phyloP scores from a whole-genome alignment of 2,113 vertebrate species.

The Calyptommatus sinebrachiatus region DNA sequence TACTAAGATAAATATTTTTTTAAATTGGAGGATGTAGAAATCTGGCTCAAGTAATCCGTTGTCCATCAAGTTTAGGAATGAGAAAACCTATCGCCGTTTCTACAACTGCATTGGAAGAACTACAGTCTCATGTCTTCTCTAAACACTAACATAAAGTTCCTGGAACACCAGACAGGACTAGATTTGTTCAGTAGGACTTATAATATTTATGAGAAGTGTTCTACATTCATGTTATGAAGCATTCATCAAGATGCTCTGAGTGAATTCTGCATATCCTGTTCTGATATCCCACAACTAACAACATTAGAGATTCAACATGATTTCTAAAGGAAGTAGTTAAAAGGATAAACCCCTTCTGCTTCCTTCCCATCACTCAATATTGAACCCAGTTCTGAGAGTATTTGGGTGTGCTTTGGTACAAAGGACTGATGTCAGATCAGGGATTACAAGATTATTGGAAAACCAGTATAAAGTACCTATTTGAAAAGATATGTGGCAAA shows the following conservation, averaged over 20 bases:
- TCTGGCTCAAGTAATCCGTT: neutral
- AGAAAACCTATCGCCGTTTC: too few relatives aligned
- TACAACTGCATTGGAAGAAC: neutral
- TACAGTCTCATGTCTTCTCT: neutral
- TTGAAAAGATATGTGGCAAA: neutral
- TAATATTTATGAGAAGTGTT: neutral
- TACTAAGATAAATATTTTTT: neutral
- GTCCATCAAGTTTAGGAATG: too few relatives aligned
- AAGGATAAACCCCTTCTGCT: neutral
- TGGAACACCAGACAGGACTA: neutral
- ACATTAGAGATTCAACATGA: neutral
- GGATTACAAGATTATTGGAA: neutral
- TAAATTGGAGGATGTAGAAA: neutral
- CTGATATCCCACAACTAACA: neutral
- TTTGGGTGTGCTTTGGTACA: neutral
- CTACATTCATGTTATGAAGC: neutral
- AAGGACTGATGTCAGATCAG: neutral
- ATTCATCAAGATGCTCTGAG: too few relatives aligned
- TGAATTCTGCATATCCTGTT: neutral
- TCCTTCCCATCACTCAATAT: neutral
- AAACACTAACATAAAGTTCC: neutral
- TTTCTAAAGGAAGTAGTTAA: neutral
- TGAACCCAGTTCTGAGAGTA: neutral
- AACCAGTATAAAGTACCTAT: neutral
- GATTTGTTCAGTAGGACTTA: neutral